phyloP scores from a whole-genome alignment of 2,797 vertebrate genomes.

The Vespertilio murinus region DNA sequence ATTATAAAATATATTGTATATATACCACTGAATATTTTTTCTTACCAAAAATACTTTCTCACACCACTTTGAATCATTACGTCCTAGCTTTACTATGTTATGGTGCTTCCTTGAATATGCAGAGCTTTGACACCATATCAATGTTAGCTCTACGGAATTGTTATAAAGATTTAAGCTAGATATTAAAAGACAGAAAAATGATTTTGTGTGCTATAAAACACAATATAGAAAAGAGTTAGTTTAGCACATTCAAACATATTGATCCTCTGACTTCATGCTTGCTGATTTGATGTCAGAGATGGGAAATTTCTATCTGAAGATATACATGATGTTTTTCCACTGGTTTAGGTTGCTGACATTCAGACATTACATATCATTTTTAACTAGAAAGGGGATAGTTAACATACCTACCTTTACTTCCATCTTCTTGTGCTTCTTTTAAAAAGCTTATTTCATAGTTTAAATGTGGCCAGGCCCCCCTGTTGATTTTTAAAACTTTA shows the following conservation, averaged over 20 bases:
- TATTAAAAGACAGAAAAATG: not conserved
- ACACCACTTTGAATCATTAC: not conserved
- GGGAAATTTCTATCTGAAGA: not conserved
- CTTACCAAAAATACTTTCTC: not conserved
- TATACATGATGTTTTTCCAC: not conserved
- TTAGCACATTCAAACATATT: not conserved
- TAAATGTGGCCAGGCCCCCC: not conserved
- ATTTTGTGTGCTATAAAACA: not conserved
- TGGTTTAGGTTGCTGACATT: not conserved
- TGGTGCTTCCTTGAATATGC: not conserved
- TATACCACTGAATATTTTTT: not conserved
- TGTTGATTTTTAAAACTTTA: not conserved
- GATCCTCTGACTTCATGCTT: not conserved
- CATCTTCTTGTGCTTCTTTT: not conserved
- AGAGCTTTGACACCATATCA: not conserved
- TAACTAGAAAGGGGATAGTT: not conserved
- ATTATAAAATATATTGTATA: not conserved
- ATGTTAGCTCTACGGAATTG: not conserved
- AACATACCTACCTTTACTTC: not conserved
- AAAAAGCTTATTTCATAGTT: not conserved
- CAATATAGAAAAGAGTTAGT: not conserved
- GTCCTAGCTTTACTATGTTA: not conserved
- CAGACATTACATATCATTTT: not conserved
- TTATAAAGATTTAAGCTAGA: not conserved
- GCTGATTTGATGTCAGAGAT: not conserved